A percentile compares a stretch with the other conserved stretches of the same genome.
phyloP scores from a whole-genome alignment of 2,113 vertebrate genomes.

The Catharus fuscescens region DNA sequence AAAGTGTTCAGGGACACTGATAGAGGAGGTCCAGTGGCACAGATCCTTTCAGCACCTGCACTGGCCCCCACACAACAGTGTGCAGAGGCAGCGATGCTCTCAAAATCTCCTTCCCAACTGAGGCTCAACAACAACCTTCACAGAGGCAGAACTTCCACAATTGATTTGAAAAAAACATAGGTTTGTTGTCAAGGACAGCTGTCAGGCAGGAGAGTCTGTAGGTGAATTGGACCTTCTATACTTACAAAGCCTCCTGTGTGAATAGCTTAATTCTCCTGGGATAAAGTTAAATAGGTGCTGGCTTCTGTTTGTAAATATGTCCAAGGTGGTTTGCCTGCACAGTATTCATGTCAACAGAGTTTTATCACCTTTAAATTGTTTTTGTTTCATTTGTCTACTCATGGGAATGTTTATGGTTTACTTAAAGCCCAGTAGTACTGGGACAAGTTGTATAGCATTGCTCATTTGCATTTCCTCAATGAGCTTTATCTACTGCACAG shows the following conservation, averaged over 20 bases:
- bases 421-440: neutral
- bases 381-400: conserved; percentile 12
- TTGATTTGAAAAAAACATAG: neutral
- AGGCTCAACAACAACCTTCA: neutral
- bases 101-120: neutral
- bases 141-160: neutral
- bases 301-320: conserved; percentile 7
- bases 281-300: conserved; percentile 10
- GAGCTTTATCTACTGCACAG: neutral
- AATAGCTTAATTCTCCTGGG: neutral
- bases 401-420: conserved; percentile 13
- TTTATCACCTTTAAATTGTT: conserved; percentile 41
- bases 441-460: neutral
- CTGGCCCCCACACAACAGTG: fast-evolving
- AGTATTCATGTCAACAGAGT: conserved; percentile 12
- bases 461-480: neutral
- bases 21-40: fast-evolving
- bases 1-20: neutral
- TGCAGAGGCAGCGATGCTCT: fast-evolving
- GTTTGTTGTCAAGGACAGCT: neutral
- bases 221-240: neutral
- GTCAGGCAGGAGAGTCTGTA: neutral
- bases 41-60: neutral
- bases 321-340: conserved; percentile 28
- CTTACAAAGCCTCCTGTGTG: neutral